Conservation (phyloP, 2,113 vertebrate species). For the Turnix velox region DNA sequence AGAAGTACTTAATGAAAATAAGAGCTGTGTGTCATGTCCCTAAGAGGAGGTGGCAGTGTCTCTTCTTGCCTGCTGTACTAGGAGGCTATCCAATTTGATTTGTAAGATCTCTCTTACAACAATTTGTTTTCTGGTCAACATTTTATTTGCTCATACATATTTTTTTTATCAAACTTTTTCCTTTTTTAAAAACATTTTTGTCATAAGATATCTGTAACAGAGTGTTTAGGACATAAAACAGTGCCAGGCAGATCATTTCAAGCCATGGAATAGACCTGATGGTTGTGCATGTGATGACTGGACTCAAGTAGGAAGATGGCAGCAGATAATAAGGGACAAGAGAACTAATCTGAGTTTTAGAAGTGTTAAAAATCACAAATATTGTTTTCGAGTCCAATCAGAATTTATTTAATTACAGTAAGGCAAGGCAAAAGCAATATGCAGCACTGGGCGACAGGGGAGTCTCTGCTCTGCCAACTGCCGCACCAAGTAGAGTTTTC, state of each 20-base stretch:
- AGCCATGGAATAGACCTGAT: not conserved
- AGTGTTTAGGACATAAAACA: not conserved
- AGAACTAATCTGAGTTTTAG: not conserved
- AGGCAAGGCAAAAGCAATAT: too few relatives aligned
- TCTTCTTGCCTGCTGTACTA: not conserved
- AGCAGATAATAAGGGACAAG: not conserved
- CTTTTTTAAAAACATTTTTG: not conserved
- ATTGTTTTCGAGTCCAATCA: too few relatives aligned
- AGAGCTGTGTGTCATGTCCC: not conserved
- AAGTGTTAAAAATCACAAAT: too few relatives aligned
- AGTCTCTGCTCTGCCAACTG: too few relatives aligned
- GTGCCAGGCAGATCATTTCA: not conserved
- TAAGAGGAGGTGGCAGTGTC: not conserved
- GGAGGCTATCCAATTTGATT: not conserved
- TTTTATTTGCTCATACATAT: not conserved
- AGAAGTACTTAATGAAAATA: not conserved
- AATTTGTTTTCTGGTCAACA: not conserved
- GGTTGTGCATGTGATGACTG: not conserved
- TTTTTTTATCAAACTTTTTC: not conserved
- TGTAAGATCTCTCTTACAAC: not conserved
- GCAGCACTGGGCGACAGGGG: too few relatives aligned
- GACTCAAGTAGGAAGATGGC: not conserved
- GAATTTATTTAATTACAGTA: too few relatives aligned
- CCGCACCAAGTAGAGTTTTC: too few relatives aligned
- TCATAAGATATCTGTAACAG: not conserved